These are phyloP conservation scores for Halcyon leucocephala DNA, from an alignment of 2,797 vertebrate species.

Conservation along the genomic window DNA sequence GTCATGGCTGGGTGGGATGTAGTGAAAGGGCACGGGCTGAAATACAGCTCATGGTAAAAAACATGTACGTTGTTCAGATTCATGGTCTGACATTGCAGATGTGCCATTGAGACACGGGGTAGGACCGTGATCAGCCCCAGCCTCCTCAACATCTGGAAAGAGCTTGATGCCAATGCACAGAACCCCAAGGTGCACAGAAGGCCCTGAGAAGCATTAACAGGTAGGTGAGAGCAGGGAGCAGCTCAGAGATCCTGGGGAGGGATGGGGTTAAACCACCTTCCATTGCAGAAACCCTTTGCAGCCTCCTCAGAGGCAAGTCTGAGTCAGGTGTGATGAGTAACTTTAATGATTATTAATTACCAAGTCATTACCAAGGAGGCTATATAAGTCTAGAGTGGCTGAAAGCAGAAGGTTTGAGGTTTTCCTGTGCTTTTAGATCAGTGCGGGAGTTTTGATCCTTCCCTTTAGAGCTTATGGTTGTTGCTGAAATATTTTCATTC, in stretches of 20 bases:
- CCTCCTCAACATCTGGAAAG: not conserved
- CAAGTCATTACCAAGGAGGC: not conserved
- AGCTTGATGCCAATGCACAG: accelerated
- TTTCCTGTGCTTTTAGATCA: not conserved
- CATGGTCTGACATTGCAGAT: not conserved
- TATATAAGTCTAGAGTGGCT: not conserved
- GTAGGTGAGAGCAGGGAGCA: not conserved
- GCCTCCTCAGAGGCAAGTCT: not conserved
- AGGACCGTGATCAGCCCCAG: not conserved
- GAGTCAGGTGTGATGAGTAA: not conserved
- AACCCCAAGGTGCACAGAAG: not conserved
- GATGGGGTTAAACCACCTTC: not conserved
- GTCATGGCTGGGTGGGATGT: accelerated
- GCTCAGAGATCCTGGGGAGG: not conserved
- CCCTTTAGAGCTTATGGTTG: not conserved
- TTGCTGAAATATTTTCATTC: not conserved
- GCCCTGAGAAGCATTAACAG: accelerated
- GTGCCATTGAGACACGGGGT: accelerated
- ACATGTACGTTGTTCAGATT: not conserved
- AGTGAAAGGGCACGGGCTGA: not conserved
- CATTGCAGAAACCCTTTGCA: not conserved
- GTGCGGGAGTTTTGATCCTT: not conserved
- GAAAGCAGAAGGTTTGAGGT: not conserved
- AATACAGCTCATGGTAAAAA: accelerated
- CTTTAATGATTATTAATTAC: not conserved